Conservation (phyloP, 2,888 invertebrate species). For the Tanaodytes sp. region DNA sequence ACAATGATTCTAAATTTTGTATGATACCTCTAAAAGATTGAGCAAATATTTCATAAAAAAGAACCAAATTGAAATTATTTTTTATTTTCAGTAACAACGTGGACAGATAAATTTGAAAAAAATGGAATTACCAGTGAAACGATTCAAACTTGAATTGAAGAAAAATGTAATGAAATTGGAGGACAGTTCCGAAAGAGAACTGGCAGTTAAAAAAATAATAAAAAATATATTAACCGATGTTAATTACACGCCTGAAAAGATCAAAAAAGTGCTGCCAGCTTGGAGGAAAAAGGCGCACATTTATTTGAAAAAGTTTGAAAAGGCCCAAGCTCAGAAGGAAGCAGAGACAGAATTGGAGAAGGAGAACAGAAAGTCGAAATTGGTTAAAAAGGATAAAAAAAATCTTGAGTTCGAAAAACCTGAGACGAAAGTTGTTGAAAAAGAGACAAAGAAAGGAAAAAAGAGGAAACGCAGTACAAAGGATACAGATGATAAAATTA, state of each 20-base stretch:
- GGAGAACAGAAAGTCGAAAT: constrained; percentile 9
- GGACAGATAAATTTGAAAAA: no score
- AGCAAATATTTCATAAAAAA: no score
- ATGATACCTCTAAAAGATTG: constrained; percentile 24
- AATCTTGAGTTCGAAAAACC: no score
- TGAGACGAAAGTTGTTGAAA: constrained; percentile 57
- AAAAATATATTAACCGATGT: constrained; percentile 6
- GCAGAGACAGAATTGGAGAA: constrained; percentile 14
- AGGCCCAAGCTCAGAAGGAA: constrained; percentile 65
- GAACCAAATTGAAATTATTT: no score
- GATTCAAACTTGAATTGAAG: constrained; percentile 23
- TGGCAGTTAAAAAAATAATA: constrained; percentile 18
- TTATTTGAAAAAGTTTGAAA: constrained; percentile 62
- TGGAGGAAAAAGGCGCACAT: constrained; percentile 45
- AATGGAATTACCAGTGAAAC: not conserved
- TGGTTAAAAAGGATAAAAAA: constrained; percentile 58
- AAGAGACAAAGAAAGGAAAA: constrained; percentile 10
- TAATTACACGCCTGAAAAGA: constrained; percentile 3
- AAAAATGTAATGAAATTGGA: constrained; percentile 30
- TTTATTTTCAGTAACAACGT: no score
- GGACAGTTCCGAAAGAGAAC: constrained; percentile 30
- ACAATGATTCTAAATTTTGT: constrained; percentile 36
- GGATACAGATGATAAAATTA: constrained; percentile 7
- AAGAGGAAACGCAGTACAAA: not conserved
- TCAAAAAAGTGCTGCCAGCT: constrained; percentile 3